Base-by-base conservation (phyloP, 2,113 vertebrate species). In the Mohoua ochrocephala region DNA sequence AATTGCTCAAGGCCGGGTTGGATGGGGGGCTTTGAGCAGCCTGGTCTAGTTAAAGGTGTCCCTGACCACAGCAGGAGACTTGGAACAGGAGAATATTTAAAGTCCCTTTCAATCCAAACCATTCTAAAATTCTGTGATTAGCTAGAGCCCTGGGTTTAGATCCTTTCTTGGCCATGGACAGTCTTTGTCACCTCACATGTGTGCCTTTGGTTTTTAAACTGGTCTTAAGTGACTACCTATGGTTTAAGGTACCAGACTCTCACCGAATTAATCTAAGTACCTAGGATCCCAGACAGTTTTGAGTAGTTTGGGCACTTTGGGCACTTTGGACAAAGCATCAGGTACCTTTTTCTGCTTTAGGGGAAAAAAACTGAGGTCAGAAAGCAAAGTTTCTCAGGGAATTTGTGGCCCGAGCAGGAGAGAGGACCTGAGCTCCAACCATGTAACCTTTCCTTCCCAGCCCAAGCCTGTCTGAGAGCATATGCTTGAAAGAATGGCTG, bases 111-210 rank as follows among this genome's bases (percentile, higher is more conserved):
- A 35, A 27, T 57, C 15, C 42, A 64, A 71, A 73, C 17, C 11
- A 35, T 42, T 64, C 26, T 42, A 49, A 42, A 8, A n/a, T 35
- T 49, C 67, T 49, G 1, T 54, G 21, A 33, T 65, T 69, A 54
- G n/a, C 35, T 69, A 74, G 12, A 75, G 37, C 18, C n/a, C 20
- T 67, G 26, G 16, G 7, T 75, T 85, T 94, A 20, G 24, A 37
- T 88, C 26, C 19, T 56, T 67, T 65, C 31, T 67, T 59, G 28
- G 31, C 21, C 28, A 28, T 47, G 50, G 70, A 45, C n/a, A 8
- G 52, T 52, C 22, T 61, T 61, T 10, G 2, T 78, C 13, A 4
- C 30, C 23, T 84, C 35, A 7, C 0, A 0, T 16, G 23, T 31
- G 28, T 35, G n/a, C 24, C 18, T 71, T 80, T 84, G 22, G 17